phyloP scores from a whole-genome alignment of 2,113 vertebrate genomes.

The Megalops atlanticus region DNA sequence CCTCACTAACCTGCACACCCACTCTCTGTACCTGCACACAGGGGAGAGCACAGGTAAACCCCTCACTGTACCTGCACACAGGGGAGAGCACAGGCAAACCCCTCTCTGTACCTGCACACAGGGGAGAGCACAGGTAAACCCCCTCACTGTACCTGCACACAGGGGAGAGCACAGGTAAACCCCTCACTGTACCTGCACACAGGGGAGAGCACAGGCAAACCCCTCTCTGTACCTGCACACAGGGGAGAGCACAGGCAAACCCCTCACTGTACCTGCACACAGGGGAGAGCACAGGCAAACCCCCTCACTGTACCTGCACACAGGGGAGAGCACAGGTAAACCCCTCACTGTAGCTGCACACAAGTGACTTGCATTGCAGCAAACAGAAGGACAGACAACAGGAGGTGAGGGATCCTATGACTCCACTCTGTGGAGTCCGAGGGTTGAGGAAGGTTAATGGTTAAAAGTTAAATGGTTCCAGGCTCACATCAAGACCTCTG shows the following conservation, averaged over 20 bases:
- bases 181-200: conserved; percentile 68
- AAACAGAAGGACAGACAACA: no score
- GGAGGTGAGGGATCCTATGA: no score
- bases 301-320: no score
- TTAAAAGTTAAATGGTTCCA: no score
- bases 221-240: background rate
- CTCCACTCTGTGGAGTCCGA: no score
- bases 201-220: background rate
- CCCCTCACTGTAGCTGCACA: conserved; percentile 16
- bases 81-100: background rate
- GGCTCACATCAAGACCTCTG: no score
- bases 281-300: background rate
- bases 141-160: conserved; percentile 10
- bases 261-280: background rate
- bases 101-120: no score
- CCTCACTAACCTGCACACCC: no score
- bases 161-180: conserved; percentile 44
- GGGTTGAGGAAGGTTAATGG: no score
- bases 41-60: background rate
- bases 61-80: conserved; percentile 1
- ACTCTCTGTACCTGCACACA: background rate
- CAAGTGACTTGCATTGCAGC: no score
- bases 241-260: background rate
- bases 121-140: background rate
- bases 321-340: conserved; percentile 8